These are phyloP conservation scores for Seriola quinqueradiata DNA, from an alignment of 2,113 vertebrate species.

Conservation along the genomic window DNA sequence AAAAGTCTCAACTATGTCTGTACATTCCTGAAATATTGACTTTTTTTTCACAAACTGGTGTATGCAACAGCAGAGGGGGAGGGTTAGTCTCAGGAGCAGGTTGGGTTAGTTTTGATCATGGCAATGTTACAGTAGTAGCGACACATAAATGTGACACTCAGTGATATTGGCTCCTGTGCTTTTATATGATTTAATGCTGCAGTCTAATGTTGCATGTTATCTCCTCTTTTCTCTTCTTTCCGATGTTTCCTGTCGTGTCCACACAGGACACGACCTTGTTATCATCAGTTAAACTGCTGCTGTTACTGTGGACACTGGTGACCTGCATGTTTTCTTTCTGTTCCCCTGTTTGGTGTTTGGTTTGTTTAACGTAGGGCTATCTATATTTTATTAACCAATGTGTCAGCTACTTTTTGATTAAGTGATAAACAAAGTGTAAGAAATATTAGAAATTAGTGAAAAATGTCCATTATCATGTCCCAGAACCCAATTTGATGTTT, in stretches of 20 bases:
- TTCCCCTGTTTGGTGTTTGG: too few relatives aligned
- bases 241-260: background rate
- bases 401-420: background rate
- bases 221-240: background rate
- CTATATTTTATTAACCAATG: background rate
- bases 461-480: background rate
- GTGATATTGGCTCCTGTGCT: background rate
- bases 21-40: slow-evolving; percentile 37
- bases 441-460: background rate
- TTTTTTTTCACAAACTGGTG: background rate
- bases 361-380: too few relatives aligned
- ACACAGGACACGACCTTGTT: background rate
- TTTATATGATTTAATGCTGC: background rate
- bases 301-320: background rate
- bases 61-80: background rate
- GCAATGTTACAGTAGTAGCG: background rate
- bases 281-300: background rate
- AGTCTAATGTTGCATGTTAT: background rate
- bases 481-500: background rate
- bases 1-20: slow-evolving; percentile 20
- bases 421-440: background rate
- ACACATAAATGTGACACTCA: background rate
- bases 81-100: background rate
- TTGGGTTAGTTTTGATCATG: background rate
- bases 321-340: too few relatives aligned